Evolutionary conservation across 30 jellyfish, hydroid and myxozoan genomes (phyloP), one percentile per base, ranked within the genome.

Genomic region (Aurelia sp.): DNA sequence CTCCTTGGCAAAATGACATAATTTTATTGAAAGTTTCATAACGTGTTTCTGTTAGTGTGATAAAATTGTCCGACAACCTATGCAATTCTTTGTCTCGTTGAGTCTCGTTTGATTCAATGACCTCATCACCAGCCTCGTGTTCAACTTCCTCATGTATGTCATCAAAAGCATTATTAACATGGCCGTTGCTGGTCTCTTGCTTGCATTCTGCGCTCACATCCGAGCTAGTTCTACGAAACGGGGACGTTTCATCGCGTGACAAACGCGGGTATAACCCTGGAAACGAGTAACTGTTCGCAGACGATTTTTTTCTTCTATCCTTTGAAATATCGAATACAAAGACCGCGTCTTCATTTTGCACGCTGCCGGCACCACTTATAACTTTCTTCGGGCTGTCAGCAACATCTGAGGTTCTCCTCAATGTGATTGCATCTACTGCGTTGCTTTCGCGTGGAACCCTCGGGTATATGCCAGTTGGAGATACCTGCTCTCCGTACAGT

Each of bases 181-280:
- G 44, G 16, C 22, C 68, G 24, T 17, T 9, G 4, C 33, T 72
- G n/a, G 0, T 16, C 22, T 72, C 31, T 9, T 19, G 20, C 13
- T 40, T 11, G n/a, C 33, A 5, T 59, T 59, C 69, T 59, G 38
- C 24, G 33, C 33, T 21, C 24, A 59, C 15, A 2, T 21, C 33
- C 69, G 69, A 59, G 69, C 33, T 59, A 6, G 69, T 59, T 15
- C 16, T 59, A 35, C 69, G 33, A n/a, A 21, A n/a, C 13, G 31
- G 69, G 11, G 33, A 18, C 1, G 35, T 59, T 18, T 47, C 89
- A 21, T 79, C 81, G 53, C 78, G 66, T 5, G 88, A 77, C 18
- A 77, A 59, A 77, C 78, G 65, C 66, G 88, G 78, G 65, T 77
- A 61, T 35, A 77, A 60, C 65, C 88, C 8, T 52, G 88, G 77